A percentile compares a stretch with the other conserved stretches of the same genome.
These are phyloP conservation scores for Sebastes minor DNA, from an alignment of 2,797 vertebrate genomes.

Conservation along the genomic window DNA sequence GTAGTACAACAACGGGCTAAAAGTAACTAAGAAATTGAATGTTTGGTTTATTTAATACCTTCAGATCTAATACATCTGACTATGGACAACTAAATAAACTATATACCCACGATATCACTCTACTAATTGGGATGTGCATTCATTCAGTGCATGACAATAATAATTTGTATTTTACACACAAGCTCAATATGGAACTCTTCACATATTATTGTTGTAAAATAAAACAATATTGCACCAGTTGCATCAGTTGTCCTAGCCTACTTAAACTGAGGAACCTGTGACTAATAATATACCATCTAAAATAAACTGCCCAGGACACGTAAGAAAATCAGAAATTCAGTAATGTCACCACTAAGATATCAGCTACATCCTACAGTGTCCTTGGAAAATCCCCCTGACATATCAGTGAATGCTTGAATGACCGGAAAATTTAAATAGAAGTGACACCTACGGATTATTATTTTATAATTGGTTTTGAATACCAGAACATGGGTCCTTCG, in stretches of 20 bases:
- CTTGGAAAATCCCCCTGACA: conserved; percentile 73
- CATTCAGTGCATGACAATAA: neutral
- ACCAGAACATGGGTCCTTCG: conserved; percentile 68
- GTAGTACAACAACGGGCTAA: neutral
- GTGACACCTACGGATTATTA: conserved; percentile 67
- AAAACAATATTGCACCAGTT: conserved; percentile 33
- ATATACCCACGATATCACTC: neutral
- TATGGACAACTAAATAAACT: neutral
- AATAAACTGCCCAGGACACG: neutral
- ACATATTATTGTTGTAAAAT: neutral
- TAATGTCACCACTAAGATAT: conserved; percentile 6
- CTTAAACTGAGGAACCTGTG: neutral
- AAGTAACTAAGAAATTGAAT: neutral
- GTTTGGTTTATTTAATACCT: neutral
- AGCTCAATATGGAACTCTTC: neutral
- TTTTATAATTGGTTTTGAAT: conserved; percentile 74
- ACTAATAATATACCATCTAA: neutral
- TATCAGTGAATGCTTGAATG: conserved; percentile 68
- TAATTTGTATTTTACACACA: neutral
- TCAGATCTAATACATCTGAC: neutral
- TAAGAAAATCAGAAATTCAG: conserved; percentile 14
- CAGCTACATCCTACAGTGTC: conserved; percentile 32
- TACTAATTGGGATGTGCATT: neutral
- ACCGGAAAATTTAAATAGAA: conserved; percentile 69
- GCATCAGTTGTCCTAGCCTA: neutral